Evolutionary conservation across 2,797 vertebrate species (phyloP).

Genomic region (Coreius guichenoti): DNA sequence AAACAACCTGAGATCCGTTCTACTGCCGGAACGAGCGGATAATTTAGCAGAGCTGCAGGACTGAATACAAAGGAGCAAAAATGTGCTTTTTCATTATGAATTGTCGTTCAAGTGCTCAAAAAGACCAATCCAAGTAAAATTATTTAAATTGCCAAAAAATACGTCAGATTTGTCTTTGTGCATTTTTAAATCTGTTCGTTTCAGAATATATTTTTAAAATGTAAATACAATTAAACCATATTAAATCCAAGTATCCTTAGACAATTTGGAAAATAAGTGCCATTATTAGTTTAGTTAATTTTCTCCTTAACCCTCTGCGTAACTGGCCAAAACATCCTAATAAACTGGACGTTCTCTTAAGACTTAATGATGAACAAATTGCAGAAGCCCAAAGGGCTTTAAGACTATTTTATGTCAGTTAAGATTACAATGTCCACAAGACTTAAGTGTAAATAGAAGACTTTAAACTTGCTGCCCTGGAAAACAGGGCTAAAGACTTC

Average conservation of each 20-base stretch:
- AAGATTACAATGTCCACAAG: constrained; percentile 80
- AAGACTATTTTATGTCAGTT: constrained; percentile 83
- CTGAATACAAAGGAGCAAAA: constrained; percentile 34
- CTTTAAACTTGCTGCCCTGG: constrained; percentile 72
- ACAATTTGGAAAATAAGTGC: constrained; percentile 54
- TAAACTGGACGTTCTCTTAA: constrained; percentile 68
- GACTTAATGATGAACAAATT: constrained; percentile 76
- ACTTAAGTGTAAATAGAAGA: constrained; percentile 71
- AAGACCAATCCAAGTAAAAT: constrained; percentile 1
- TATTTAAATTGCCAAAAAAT: neutral
- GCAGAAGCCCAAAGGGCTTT: constrained; percentile 74
- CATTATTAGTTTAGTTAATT: constrained; percentile 22
- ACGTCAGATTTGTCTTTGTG: neutral
- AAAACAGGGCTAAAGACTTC: constrained; percentile 76
- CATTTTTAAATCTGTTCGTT: neutral
- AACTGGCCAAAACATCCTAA: constrained; percentile 50
- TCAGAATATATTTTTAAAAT: neutral
- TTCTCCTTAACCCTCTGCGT: constrained; percentile 18
- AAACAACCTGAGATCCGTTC: constrained; percentile 38
- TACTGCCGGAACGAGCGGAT: constrained; percentile 16
- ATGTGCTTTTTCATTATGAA: neutral
- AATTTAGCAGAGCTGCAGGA: constrained; percentile 19
- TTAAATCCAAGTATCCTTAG: neutral
- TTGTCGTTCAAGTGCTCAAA: constrained; percentile 27
- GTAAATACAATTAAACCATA: neutral